These are phyloP conservation scores for Betta splendens DNA, from an alignment of 2,797 vertebrate genomes.

Conservation along the genomic window DNA sequence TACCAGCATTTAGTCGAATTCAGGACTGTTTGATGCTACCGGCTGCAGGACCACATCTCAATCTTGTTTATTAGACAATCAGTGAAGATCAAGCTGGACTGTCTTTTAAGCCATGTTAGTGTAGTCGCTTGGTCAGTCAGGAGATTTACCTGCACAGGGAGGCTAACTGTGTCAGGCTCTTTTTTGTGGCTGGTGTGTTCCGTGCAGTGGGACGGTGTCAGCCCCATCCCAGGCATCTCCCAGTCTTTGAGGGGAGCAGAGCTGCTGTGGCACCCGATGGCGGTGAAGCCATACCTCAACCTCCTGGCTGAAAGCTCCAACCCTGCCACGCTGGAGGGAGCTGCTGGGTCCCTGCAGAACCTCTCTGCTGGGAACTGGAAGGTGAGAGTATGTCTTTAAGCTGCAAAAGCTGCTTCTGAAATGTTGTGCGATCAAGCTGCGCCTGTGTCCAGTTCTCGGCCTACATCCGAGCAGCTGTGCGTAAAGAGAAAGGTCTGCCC, in stretches of 20 bases:
- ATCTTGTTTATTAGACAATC: no score
- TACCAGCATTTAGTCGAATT: no score
- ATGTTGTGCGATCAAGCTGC: background rate
- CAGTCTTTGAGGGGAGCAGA: conserved; percentile 93
- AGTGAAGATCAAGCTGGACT: no score
- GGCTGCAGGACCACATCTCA: no score
- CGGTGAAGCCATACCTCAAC: conserved; percentile 97
- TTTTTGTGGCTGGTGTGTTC: background rate
- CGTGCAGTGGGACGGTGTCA: conserved; percentile 92
- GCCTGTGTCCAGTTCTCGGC: conserved; percentile 87
- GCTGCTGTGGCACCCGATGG: conserved; percentile 96
- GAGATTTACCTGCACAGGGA: background rate
- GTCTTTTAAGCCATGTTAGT: no score
- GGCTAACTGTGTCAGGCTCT: background rate
- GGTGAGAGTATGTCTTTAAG: conserved; percentile 67
- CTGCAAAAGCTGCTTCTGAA: background rate
- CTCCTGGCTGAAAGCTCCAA: conserved; percentile 98
- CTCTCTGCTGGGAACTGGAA: conserved; percentile 98
- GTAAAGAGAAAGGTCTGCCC: conserved; percentile 96
- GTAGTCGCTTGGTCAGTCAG: no score
- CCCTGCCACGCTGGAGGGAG: conserved; percentile 95
- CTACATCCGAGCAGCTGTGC: conserved; percentile 94
- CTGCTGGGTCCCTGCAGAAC: conserved; percentile 95
- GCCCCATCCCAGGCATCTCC: conserved; percentile 91
- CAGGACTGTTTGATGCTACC: background rate